Evolutionary conservation across 2,888 invertebrate species (phyloP).

Genomic region (Stenchaetothrips biformis): DNA sequence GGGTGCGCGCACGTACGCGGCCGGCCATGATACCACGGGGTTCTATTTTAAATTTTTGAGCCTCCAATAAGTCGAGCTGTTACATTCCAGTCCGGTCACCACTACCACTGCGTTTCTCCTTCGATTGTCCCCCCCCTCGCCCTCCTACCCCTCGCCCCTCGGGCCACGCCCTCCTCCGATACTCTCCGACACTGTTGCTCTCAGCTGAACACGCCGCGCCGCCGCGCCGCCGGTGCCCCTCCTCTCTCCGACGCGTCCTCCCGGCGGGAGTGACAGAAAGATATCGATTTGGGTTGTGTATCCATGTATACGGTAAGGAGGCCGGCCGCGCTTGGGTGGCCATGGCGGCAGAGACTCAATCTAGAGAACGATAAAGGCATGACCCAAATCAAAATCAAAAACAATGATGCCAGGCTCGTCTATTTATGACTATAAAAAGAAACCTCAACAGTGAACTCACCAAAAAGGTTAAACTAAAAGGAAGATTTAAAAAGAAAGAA

Average conservation of each 20-base stretch:
- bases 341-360: background rate
- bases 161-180: too few species aligned
- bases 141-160: background rate
- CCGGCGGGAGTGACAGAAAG: conserved; percentile 20
- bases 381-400: background rate
- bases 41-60: conserved; percentile 10
- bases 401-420: background rate
- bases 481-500: background rate
- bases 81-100: conserved; percentile 13
- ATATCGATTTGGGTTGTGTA: conserved; percentile 11
- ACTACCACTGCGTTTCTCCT: background rate
- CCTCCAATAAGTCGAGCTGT: background rate
- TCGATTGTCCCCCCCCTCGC: background rate
- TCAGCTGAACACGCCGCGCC: too few species aligned
- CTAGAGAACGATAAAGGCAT: too few species aligned
- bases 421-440: background rate
- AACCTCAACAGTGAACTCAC: background rate
- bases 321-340: background rate
- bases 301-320: background rate
- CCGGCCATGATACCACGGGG: background rate
- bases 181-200: too few species aligned
- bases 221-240: too few species aligned
- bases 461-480: background rate
- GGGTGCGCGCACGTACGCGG: too few species aligned
- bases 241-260: background rate